Evolutionary conservation across 2,113 vertebrate genomes (phyloP).

Genomic region (Lota lota): DNA sequence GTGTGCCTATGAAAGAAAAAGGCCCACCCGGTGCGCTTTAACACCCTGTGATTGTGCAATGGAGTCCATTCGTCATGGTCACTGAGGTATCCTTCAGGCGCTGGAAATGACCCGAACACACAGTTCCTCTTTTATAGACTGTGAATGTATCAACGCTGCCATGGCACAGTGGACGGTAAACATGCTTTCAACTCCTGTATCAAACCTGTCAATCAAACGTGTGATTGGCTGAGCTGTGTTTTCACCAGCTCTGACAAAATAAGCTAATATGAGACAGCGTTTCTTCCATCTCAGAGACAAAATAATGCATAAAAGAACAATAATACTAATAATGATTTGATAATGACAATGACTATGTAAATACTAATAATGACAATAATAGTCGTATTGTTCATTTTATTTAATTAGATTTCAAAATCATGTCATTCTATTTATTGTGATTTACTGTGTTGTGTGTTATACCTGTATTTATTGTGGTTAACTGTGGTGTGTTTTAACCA

Average conservation of each 20-base stretch:
- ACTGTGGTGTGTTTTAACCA: too few relatives aligned
- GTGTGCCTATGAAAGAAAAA: too few relatives aligned
- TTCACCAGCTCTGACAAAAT: neutral
- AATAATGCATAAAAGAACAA: neutral
- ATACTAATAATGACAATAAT: neutral
- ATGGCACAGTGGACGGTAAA: conserved; percentile 44
- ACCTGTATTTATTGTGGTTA: too few relatives aligned
- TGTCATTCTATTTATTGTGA: too few relatives aligned
- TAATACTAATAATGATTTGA: neutral
- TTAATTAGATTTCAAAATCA: too few relatives aligned
- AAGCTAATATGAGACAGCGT: too few relatives aligned
- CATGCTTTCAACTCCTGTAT: conserved; percentile 47
- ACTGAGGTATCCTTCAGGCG: conserved; percentile 29
- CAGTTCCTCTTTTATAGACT: conserved; percentile 39
- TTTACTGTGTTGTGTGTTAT: too few relatives aligned
- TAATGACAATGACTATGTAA: neutral
- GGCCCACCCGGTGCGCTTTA: neutral
- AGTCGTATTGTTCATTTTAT: neutral
- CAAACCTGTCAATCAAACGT: neutral
- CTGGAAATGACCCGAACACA: conserved; percentile 23
- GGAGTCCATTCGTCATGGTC: conserved; percentile 34
- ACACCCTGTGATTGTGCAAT: conserved; percentile 6
- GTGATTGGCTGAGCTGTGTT: conserved; percentile 12
- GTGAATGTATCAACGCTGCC: conserved; percentile 53
- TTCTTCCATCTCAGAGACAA: too few relatives aligned